Percentiles rank a stretch among this genome's conserved stretches.
These are phyloP conservation scores for Mugil cephalus DNA, from an alignment of 2,113 vertebrate genomes.

Conservation along the genomic window DNA sequence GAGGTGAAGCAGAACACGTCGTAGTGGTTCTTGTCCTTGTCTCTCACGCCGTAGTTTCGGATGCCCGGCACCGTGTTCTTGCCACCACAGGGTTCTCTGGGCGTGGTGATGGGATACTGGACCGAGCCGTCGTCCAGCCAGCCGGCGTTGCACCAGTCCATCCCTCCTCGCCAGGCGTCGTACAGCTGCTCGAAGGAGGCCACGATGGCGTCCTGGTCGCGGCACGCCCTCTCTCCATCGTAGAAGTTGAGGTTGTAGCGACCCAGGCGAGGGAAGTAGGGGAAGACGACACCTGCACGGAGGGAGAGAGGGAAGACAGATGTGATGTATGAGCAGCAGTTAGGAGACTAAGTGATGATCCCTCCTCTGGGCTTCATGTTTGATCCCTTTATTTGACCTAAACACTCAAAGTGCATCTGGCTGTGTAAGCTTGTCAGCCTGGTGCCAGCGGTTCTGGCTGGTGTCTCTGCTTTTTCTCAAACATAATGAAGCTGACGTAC, in stretches of 20 bases:
- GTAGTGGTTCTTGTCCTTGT: conserved; percentile 92
- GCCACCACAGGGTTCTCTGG: conserved; percentile 94
- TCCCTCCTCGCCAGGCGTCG: conserved; percentile 89
- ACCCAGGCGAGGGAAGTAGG: conserved; percentile 91
- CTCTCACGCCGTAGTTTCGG: conserved; percentile 93
- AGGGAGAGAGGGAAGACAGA: background rate
- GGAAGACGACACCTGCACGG: conserved; percentile 90
- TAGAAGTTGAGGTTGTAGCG: conserved; percentile 96
- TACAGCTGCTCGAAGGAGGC: conserved; percentile 96
- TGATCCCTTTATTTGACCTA: background rate
- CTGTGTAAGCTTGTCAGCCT: conserved; percentile 22
- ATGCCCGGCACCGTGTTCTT: conserved; percentile 91
- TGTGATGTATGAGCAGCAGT: background rate
- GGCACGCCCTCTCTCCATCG: conserved; percentile 89
- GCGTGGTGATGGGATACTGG: conserved; percentile 94
- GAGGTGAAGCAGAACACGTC: conserved; percentile 99
- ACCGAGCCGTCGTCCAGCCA: conserved; percentile 96
- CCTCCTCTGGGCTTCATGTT: background rate
- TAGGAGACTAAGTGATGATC: background rate
- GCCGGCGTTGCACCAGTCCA: conserved; percentile 98
- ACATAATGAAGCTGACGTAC: conserved; percentile 32
- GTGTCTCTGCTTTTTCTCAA: conserved; percentile 10
- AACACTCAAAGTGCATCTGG: background rate
- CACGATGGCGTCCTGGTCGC: conserved; percentile 90
- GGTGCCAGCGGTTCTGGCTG: background rate